Evolutionary conservation across 2,797 vertebrate genomes (phyloP), one percentile per base, ranked within the genome.

Genomic region (Gallinago stenura): DNA sequence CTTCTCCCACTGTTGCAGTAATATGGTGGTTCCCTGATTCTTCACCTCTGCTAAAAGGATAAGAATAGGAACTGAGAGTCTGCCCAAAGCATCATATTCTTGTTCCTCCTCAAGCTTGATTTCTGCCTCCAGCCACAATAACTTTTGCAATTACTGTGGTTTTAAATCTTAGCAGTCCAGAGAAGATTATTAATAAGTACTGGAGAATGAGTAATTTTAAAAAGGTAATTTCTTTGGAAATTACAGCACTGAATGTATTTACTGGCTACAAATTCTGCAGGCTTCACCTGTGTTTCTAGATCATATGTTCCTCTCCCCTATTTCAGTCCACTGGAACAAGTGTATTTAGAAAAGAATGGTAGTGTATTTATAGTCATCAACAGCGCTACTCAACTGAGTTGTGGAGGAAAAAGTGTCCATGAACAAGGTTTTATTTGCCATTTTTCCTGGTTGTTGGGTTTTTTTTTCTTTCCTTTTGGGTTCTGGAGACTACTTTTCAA

Each of bases 11-110:
- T 28, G 81, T 62, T 83, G 35, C 17, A 12, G 31, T 69, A 87
- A 65, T 79, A 79, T 62, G 70, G 58, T 58, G 57, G 24, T 24
- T 66, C 37, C 35, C 75, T 60, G 72, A 75, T 20, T 80, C 91
- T 96, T 96, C 53, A 78, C 60, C 70, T 93, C 61, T 53, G n/a
- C 30, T 90, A 60, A 77, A 80, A 65, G 73, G 39, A 58, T 89
- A 83, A 90, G 82, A 93, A 83, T 14, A 91, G 31, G 45, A 75
- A 37, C 13, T 61, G 53, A 51, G 31, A 46, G 3, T 60, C 46
- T 78, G 45, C 53, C 73, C 51, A 43, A 81, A 81, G 21, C 25
- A 68, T 35, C 65, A 26, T 56, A 64, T 66, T 87, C 43, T 7
- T 15, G 82, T 88, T 48, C 48, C 18, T 90, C 43, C 9, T 71